Percentiles rank a stretch among this genome's conserved stretches.
phyloP scores from a whole-genome alignment of 2,888 invertebrate genomes.

The Eupithecia exiguata region DNA sequence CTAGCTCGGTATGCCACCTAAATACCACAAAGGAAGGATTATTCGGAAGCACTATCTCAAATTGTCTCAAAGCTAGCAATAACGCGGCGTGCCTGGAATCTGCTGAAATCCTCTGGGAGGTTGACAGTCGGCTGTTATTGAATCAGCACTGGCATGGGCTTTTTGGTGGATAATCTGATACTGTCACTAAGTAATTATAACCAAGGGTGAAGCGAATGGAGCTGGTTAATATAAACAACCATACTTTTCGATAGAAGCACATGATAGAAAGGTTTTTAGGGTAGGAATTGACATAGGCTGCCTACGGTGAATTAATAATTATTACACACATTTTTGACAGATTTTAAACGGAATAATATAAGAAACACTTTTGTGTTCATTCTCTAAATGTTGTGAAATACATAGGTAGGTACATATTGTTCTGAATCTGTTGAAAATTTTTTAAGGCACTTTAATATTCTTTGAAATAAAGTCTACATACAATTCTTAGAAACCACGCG shows the following conservation, averaged over 20 bases:
- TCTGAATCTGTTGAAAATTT: background rate
- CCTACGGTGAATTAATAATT: background rate
- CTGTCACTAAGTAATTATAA: background rate
- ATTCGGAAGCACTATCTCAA: conserved; percentile 11
- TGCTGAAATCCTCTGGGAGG: background rate
- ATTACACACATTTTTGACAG: too few relatives aligned
- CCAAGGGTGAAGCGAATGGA: too few relatives aligned
- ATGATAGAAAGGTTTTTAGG: too few relatives aligned
- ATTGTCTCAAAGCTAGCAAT: conserved; percentile 14
- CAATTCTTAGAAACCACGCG: background rate
- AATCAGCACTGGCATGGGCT: background rate
- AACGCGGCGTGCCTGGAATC: background rate
- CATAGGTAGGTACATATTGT: background rate
- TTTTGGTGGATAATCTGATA: background rate
- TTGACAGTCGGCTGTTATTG: background rate
- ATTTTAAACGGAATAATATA: too few relatives aligned
- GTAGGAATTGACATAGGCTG: too few relatives aligned
- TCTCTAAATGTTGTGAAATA: background rate
- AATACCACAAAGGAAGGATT: background rate
- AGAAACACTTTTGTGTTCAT: background rate
- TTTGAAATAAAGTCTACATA: background rate
- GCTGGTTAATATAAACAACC: too few relatives aligned
- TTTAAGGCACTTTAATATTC: background rate
- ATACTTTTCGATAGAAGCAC: too few relatives aligned
- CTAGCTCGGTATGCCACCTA: background rate